A percentile compares a stretch with the other conserved stretches of the same genome.
Evolutionary conservation across 2,113 vertebrate genomes (phyloP).

Genomic region (Pluvialis apricaria): DNA sequence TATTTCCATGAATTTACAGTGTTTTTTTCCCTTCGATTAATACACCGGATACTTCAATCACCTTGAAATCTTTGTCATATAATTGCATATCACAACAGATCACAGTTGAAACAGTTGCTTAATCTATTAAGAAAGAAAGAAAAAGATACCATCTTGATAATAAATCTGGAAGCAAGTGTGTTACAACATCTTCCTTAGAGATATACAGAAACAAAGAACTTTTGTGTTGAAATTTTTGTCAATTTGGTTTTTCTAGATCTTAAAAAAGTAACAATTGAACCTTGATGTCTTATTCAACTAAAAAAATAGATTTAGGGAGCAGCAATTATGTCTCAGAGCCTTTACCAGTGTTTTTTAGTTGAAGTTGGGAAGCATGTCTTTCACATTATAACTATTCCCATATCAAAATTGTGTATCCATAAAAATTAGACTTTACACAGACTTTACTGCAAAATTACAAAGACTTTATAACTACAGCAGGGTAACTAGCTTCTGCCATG

Average conservation of each 20-base stretch:
- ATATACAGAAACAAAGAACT: neutral
- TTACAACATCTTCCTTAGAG: neutral
- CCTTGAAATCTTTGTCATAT: neutral
- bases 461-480: neutral
- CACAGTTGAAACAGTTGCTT: neutral
- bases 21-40: neutral
- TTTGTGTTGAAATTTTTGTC: neutral
- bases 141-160: neutral
- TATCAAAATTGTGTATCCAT: neutral
- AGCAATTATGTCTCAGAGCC: neutral
- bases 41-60: neutral
- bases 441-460: neutral
- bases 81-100: neutral
- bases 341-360: neutral
- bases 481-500: neutral
- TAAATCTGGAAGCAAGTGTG: neutral
- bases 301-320: neutral
- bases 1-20: neutral
- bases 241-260: neutral
- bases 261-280: neutral
- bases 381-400: neutral
- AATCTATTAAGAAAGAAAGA: neutral
- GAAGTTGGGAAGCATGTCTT: neutral
- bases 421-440: neutral
- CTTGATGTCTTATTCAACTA: neutral